Base-by-base conservation (phyloP, 2,888 invertebrate species). In the Caenorhabditis japonica region DNA sequence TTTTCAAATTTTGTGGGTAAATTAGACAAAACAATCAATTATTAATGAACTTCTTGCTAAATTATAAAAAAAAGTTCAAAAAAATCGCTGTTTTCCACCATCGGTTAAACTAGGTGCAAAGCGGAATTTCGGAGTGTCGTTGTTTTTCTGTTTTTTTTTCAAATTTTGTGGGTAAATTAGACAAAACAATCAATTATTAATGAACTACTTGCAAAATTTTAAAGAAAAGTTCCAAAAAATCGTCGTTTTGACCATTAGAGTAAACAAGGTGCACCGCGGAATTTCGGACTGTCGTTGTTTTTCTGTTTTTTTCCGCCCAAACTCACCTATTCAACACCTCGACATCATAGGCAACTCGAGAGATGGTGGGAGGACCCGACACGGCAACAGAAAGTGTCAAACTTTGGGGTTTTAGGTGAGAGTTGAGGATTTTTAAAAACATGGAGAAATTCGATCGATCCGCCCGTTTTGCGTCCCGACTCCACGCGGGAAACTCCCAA, bases 271-370 rank as follows among this genome's bases (percentile, higher is more conserved):
- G n/a, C n/a, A n/a, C n/a, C n/a, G n/a, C n/a, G n/a, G n/a, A n/a
- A n/a, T n/a, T n/a, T n/a, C n/a, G n/a, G n/a, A n/a, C n/a, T n/a
- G n/a, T n/a, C n/a, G n/a, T n/a, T n/a, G n/a, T n/a, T n/a, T n/a
- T n/a, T n/a, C n/a, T n/a, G n/a, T n/a, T n/a, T n/a, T n/a, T n/a
- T n/a, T n/a, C n/a, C n/a, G n/a, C 34, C 7, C 12, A n/a, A 41
- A 66, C 51, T 36, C 19, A 68, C 68, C 43, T 59, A 1, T 4
- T 23, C 33, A 95, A 90, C 87, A 92, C 91, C 19, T 91, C 90
- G 12, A 94, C 91, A 87, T 94, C 92, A 88, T 95, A 95, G 0
- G 93, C 91, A 61, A 91, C 90, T 83, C 92, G 91, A 0, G 93
- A 91, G 62, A 95, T 92, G 0, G 91, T 91, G 84, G 92, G 90